Evolutionary conservation across 2,888 invertebrate species (phyloP), one percentile per base, ranked within the genome.

Genomic region (Caenorhabditis afra): DNA sequence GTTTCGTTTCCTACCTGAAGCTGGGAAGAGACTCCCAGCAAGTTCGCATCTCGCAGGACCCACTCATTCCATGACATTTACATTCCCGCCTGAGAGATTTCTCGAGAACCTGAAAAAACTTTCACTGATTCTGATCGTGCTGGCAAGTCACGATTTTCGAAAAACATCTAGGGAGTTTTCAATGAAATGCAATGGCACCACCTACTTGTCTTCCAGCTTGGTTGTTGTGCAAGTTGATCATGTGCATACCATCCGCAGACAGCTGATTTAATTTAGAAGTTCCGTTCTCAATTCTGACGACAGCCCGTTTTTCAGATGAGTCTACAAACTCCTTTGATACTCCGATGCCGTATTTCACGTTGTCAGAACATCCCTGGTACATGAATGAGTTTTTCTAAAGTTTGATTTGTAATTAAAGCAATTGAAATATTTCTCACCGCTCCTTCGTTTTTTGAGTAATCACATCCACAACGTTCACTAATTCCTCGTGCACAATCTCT

Each of bases 1-100:
- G 12, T n/a, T n/a, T n/a, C n/a, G n/a, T n/a, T n/a, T 14, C 22
- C 20, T 64, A 82, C 83, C 84, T 81, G 76, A 89, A 89, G 0
- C 82, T 57, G 20, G 96, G 96, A 88, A 96, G 92, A 23, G 95
- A 95, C 90, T 94, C 94, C 89, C 89, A 89, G 61, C 89, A 89
- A 0, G 89, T 89, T 39, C 81, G 83, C 79, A 88, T 81, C 57
- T 89, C 89, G 52, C 89, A 89, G 4, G 87, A 85, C 11, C 89
- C 89, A 70, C 87, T 87, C 81, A 89, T 86, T 29, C 89, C 89
- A 50, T 89, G 89, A 53, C 89, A 89, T 67, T 89, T 89, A 77
- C 89, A 89, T 52, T 87, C 86, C 47, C 84, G 85, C 20, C 90
- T 85, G 88, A 92, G 91, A 80, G 91, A 90, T 47, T 87, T 86